These are phyloP conservation scores for Lasioglossum albipes DNA, from an alignment of 1,140 invertebrate genomes.

Conservation along the genomic window DNA sequence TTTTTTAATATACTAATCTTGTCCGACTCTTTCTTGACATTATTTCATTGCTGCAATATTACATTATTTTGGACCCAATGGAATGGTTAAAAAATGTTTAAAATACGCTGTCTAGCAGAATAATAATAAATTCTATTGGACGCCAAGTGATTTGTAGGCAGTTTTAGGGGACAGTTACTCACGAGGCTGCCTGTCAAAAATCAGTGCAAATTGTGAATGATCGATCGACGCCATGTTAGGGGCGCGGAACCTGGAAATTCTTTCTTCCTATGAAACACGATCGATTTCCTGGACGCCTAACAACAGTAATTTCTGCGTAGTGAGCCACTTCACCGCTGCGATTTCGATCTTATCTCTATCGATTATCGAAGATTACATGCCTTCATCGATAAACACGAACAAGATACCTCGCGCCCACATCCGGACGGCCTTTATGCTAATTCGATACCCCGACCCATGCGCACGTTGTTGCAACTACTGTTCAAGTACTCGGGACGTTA, in stretches of 20 bases:
- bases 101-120: too few species aligned
- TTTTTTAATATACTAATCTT: too few species aligned
- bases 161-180: too few species aligned
- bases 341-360: constrained; percentile 37
- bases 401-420: constrained; percentile 19
- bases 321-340: neutral
- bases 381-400: constrained; percentile 30
- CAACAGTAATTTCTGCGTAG: constrained; percentile 24
- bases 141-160: too few species aligned
- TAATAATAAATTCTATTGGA: too few species aligned
- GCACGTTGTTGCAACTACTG: neutral
- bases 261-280: neutral
- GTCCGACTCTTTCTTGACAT: too few species aligned
- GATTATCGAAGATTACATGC: constrained; percentile 38
- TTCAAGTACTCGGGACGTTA: neutral
- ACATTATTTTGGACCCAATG: too few species aligned
- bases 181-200: neutral
- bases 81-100: too few species aligned
- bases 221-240: neutral
- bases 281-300: constrained; percentile 1
- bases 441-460: neutral
- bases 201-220: too few species aligned
- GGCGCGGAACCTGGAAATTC: neutral
- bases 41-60: too few species aligned
- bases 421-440: constrained; percentile 30